Base-by-base conservation (phyloP, 2,888 invertebrate genomes). In the Alcis repandata region DNA sequence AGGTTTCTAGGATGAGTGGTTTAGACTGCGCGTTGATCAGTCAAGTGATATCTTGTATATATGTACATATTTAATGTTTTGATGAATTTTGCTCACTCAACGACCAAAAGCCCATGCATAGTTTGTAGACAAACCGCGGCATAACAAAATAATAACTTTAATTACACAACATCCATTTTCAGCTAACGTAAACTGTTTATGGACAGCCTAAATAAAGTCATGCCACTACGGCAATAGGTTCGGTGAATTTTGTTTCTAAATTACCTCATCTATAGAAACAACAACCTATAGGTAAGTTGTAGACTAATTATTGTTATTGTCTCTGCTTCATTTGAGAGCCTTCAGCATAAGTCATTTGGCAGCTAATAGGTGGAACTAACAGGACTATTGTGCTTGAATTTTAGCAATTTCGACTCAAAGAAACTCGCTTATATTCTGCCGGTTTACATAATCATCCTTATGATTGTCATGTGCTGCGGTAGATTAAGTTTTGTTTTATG, bases 341-440 rank as follows among this genome's bases (percentile, higher is more conserved):
- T 38, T 67, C 66, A 41, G 11, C 49, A 73, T 74, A 68, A 72
- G 71, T 65, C 69, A 76, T 78, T 80, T 76, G 60, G 63, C 11
- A 65, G 65, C 63, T 70, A 77, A 80, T 73, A 54, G 71, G 71
- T 73, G 78, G 78, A 79, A 80, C 77, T 59, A 72, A 73, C 71
- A 59, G 58, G 57, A 67, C 72, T 58, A 76, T 74, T 77, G 68
- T 32, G 19, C 22, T 56, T 27, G 9, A 9, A 13, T 27, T 32
- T 54, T 27, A 15, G 10, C 41, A 9, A 32, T 9, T 8, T 33
- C 32, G 22, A 19, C 17, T 36, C 17, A 1, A 33, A 51, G 7
- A 33, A 36, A 32, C 27, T 6, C n/a, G 13, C 20, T 9, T 17
- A 0, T 17, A 15, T 15, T 13, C 13, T 22, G 20, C 19, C 20